Conservation (phyloP, 2,113 vertebrate genomes). For the Craseonycteris thonglongyai region DNA sequence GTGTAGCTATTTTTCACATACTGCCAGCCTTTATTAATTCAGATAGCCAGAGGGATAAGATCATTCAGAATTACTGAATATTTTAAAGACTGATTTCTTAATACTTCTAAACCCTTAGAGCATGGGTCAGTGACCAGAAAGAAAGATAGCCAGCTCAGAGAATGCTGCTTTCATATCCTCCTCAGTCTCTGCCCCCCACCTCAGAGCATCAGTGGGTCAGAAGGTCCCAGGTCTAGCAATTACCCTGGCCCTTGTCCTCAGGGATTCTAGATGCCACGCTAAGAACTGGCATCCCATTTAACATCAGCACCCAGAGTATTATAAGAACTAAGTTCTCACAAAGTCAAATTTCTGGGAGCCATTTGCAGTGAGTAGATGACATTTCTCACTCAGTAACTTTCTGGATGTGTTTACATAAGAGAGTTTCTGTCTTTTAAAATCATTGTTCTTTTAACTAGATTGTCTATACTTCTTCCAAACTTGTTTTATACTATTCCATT, state of each 20-base stretch:
- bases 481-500: neutral
- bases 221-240: neutral
- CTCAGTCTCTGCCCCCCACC: fast-evolving
- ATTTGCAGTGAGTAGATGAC: neutral
- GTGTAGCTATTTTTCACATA: neutral
- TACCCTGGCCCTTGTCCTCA: neutral
- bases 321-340: neutral
- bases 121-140: neutral
- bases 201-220: neutral
- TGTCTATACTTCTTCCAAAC: neutral
- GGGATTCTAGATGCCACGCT: neutral
- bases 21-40: conserved; percentile 10
- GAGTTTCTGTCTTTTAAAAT: neutral
- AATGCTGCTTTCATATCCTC: neutral
- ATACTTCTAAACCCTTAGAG: neutral
- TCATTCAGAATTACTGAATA: conserved; percentile 11
- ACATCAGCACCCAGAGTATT: too few relatives aligned
- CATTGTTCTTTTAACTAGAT: neutral
- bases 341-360: neutral
- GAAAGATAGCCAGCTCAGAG: neutral
- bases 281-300: neutral
- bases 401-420: neutral
- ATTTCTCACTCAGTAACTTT: neutral
- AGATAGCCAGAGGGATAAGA: neutral
- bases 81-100: conserved; percentile 28